phyloP scores from a whole-genome alignment of 2,113 vertebrate genomes.

The Sylvietta virens region DNA sequence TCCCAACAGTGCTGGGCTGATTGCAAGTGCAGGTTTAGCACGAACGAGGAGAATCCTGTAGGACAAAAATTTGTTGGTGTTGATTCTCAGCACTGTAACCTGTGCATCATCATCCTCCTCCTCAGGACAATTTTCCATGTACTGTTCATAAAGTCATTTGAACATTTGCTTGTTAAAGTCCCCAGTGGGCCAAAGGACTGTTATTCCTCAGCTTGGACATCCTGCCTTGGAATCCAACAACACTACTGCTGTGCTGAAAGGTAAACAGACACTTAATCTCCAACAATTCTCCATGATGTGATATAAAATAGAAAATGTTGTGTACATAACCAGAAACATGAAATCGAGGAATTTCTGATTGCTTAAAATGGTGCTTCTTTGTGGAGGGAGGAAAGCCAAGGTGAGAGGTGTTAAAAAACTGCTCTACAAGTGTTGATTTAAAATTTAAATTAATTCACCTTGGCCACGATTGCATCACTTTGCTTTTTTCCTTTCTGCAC shows the following conservation, averaged over 20 bases:
- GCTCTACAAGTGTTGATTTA: background rate
- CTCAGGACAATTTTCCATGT: background rate
- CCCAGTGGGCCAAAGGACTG: background rate
- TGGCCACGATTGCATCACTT: background rate
- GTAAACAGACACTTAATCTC: background rate
- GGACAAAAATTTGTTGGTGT: background rate
- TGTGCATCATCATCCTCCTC: accelerated
- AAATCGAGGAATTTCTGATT: background rate
- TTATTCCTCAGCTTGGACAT: background rate
- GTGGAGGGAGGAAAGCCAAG: background rate
- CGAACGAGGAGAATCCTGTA: background rate
- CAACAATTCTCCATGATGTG: background rate
- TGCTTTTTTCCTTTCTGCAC: background rate
- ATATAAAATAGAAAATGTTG: background rate
- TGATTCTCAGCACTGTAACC: background rate
- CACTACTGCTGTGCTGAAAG: background rate
- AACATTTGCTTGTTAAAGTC: background rate
- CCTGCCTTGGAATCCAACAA: background rate
- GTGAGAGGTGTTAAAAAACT: background rate
- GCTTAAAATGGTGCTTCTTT: background rate
- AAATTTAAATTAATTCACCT: conserved; percentile 14
- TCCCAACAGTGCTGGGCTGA: background rate
- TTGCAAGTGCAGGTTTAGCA: background rate
- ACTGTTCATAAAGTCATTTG: background rate
- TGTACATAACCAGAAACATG: background rate